These are phyloP conservation scores for Cotesia congregata DNA, from an alignment of 2,888 invertebrate genomes.

Conservation along the genomic window DNA sequence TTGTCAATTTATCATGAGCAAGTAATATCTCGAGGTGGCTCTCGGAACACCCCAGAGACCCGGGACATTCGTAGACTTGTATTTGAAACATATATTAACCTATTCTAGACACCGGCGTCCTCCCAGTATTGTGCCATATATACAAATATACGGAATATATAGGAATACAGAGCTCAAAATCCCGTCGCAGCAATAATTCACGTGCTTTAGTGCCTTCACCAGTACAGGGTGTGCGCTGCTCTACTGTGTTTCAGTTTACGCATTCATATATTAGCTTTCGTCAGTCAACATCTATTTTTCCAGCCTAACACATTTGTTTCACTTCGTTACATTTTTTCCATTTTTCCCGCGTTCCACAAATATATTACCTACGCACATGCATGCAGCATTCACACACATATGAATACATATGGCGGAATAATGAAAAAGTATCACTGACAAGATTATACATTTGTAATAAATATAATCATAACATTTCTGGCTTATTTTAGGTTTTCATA, in stretches of 20 bases:
- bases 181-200: constrained; percentile 37
- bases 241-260: constrained; percentile 30
- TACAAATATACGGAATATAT: neutral
- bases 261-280: constrained; percentile 33
- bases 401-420: constrained; percentile 24
- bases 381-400: constrained; percentile 9
- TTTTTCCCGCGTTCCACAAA: neutral
- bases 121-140: neutral
- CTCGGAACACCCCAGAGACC: neutral
- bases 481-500: too few relatives aligned
- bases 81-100: constrained; percentile 17
- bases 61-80: constrained; percentile 16
- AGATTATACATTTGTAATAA: neutral
- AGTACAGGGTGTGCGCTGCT: constrained; percentile 14
- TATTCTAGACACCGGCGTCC: neutral
- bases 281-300: constrained; percentile 25
- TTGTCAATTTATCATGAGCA: constrained; percentile 33
- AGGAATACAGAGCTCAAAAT: constrained; percentile 22
- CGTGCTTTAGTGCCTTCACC: constrained; percentile 25
- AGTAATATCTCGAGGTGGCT: constrained; percentile 32
- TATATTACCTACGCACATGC: constrained; percentile 16
- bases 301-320: neutral
- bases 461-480: neutral
- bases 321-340: neutral
- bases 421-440: constrained; percentile 25